Evolutionary conservation across 2,797 vertebrate genomes (phyloP), one percentile per base, ranked within the genome.

Genomic region (Toxotes lorentzi): DNA sequence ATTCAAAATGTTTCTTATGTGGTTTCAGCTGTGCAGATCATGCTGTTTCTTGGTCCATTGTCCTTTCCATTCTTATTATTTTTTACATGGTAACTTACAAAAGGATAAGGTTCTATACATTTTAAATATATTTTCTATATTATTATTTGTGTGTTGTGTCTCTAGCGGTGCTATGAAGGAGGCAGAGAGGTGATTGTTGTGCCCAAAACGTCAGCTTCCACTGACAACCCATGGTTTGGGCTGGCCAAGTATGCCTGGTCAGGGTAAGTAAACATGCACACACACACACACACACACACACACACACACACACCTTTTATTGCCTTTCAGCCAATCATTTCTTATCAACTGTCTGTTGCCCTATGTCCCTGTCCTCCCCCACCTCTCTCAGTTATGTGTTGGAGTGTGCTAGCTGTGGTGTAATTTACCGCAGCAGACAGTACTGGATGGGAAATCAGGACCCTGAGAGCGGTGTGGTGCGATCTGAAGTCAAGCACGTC

Each of bases 401-500:
- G 87, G 96, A 96, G 91, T 96, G 96, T 78, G 84, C 83, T 0
- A 94, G 90, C 85, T 96, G 96, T 77, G 96, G 96, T 3, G 95
- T 96, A 1, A 96, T 96, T 86, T 96, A 96, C 89, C 94, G 96
- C 62, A 96, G 96, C 85, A 91, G 96, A 59, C 96, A 97, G 92
- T 96, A 95, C 92, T 97, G 96, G 96, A 65, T 95, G 90, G 95
- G 96, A 24, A 96, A 96, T 90, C 94, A 94, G 85, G 95, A 96
- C 79, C 96, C 96, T 0, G 96, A 96, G 91, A 95, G 93, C 77
- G 40, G 87, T 0, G 93, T 96, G 59, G 95, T 96, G 67, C 93
- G 96, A 4, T 94, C 94, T 0, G 95, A 96, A 80, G 89, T 96
- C 80, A 96, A 95, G 48, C 96, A 96, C 0, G 95, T 96, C 50